Evolutionary conservation across 2,888 invertebrate genomes (phyloP).

Genomic region (Deroplatys truncata): DNA sequence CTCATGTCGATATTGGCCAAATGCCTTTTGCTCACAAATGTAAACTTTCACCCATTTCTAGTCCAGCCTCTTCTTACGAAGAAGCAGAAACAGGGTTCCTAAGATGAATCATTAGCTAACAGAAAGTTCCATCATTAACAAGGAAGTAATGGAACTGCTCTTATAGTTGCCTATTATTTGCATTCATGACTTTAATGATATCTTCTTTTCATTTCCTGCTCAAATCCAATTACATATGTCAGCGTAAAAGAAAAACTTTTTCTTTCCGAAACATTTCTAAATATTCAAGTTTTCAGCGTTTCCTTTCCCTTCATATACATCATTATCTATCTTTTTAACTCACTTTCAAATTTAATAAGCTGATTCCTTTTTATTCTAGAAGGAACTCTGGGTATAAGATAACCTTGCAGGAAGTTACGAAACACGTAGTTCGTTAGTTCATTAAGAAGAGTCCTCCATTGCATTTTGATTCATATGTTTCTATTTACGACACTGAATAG

Average conservation of each 20-base stretch:
- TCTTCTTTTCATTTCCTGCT: not conserved
- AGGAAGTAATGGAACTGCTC: not conserved
- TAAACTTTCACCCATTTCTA: not conserved
- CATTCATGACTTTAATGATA: not conserved
- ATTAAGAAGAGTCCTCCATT: no score
- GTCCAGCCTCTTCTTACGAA: not conserved
- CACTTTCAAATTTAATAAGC: not conserved
- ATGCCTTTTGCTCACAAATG: no score
- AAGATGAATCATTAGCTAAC: not conserved
- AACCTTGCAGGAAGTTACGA: no score
- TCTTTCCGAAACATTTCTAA: not conserved
- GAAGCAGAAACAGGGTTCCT: not conserved
- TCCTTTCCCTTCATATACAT: not conserved
- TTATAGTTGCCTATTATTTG: not conserved
- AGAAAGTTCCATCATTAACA: not conserved
- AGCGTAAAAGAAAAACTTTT: not conserved
- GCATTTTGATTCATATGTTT: no score
- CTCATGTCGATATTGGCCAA: no score
- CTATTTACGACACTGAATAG: no score
- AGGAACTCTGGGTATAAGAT: not conserved
- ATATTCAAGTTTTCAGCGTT: not conserved
- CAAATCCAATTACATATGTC: not conserved
- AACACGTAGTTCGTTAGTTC: no score
- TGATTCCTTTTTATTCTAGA: not conserved
- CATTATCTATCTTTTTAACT: not conserved